These are phyloP conservation scores for Brachionus angularis DNA, from an alignment of 1,140 invertebrate species.

Conservation along the genomic window DNA sequence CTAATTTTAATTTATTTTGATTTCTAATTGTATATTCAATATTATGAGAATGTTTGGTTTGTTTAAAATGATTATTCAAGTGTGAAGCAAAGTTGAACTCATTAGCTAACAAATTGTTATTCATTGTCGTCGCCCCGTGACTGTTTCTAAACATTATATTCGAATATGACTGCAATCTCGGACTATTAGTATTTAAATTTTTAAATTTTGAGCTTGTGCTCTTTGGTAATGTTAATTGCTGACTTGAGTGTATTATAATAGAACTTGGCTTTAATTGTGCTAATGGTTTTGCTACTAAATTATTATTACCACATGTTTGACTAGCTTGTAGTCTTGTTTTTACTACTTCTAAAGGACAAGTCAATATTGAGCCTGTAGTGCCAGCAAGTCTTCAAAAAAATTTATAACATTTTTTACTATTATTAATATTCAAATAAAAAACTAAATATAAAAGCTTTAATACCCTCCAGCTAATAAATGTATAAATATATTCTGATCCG, in stretches of 20 bases:
- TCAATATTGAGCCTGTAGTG: constrained; percentile 88
- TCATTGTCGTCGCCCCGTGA: no score
- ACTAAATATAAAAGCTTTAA: not conserved
- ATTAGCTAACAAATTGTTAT: no score
- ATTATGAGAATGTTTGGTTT: not conserved
- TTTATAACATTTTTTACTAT: no score
- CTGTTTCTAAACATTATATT: no score
- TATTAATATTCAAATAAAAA: not conserved
- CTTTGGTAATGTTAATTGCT: not conserved
- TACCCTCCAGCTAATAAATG: constrained; percentile 41
- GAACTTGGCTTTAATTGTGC: constrained; percentile 13
- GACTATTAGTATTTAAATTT: no score
- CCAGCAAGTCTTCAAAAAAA: constrained; percentile 75
- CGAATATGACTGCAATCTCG: no score
- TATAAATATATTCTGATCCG: constrained; percentile 30
- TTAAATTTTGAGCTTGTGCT: no score
- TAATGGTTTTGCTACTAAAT: not conserved
- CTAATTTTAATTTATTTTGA: no score
- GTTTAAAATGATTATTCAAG: no score
- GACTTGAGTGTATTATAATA: not conserved
- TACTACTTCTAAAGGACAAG: constrained; percentile 95
- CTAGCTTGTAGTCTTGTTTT: constrained; percentile 90
- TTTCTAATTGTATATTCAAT: not conserved
- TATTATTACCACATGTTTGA: constrained; percentile 36
- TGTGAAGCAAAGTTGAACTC: no score